phyloP scores from a whole-genome alignment of 1,140 invertebrate species.

The Lordiphosa stackelbergi region DNA sequence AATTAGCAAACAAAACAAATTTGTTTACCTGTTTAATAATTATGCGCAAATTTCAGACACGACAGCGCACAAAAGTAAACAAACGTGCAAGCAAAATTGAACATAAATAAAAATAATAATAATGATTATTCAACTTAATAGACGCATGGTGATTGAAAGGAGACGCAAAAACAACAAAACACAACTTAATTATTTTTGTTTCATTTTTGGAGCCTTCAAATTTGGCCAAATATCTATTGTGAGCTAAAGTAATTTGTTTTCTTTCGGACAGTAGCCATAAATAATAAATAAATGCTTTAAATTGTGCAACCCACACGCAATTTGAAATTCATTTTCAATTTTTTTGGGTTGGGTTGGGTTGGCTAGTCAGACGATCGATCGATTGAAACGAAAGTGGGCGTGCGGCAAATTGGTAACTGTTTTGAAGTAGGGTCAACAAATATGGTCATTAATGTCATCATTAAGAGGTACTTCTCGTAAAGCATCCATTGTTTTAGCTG shows the following conservation, averaged over 20 bases:
- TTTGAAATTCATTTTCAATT: constrained; percentile 29
- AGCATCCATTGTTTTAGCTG: constrained; percentile 16
- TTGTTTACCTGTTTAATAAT: constrained; percentile 44
- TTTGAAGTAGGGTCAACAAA: constrained; percentile 17
- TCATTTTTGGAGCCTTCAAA: constrained; percentile 38
- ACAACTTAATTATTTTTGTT: constrained; percentile 63
- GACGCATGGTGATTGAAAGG: constrained; percentile 18
- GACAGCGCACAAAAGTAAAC: constrained; percentile 35
- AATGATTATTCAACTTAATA: constrained; percentile 40
- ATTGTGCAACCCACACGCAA: constrained; percentile 61
- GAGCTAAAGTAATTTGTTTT: constrained; percentile 58
- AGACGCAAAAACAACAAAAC: constrained; percentile 10
- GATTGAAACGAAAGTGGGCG: constrained; percentile 28
- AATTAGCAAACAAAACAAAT: constrained; percentile 14
- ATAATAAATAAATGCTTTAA: constrained; percentile 33
- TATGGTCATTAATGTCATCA: constrained; percentile 45
- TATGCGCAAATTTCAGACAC: constrained; percentile 37
- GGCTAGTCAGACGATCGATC: constrained; percentile 8
- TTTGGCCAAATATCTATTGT: constrained; percentile 54
- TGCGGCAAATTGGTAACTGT: constrained; percentile 40
- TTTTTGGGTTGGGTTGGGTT: constrained; percentile 28
- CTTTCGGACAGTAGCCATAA: constrained; percentile 62
- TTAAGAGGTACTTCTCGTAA: constrained; percentile 29
- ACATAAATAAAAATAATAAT: constrained; percentile 22
- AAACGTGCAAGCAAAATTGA: constrained; percentile 25